These are phyloP conservation scores for Sander vitreus DNA, from an alignment of 2,113 vertebrate species.

Conservation along the genomic window DNA sequence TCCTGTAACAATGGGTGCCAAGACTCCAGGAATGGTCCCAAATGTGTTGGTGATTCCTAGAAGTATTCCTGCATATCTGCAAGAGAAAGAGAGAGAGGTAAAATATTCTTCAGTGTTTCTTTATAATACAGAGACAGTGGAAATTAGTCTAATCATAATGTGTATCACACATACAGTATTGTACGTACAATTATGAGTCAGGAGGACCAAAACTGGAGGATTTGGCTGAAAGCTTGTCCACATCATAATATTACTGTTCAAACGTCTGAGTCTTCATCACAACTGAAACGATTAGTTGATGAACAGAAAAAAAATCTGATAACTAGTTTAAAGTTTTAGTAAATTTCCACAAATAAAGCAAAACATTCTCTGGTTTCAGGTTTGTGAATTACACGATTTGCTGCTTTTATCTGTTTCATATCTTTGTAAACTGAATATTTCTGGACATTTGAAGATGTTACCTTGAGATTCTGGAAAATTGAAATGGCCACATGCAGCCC, in stretches of 20 bases:
- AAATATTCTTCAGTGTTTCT: too few relatives aligned
- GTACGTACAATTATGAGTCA: background rate
- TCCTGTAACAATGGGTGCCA: slow-evolving; percentile 80
- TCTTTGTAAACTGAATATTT: background rate
- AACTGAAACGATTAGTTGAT: background rate
- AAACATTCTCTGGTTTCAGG: background rate
- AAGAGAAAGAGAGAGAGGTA: background rate
- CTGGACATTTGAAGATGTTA: background rate
- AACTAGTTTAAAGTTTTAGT: too few relatives aligned
- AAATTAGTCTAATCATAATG: too few relatives aligned
- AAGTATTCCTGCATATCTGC: slow-evolving; percentile 82
- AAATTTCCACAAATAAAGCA: too few relatives aligned
- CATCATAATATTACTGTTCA: background rate
- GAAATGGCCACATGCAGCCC: background rate
- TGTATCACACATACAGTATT: background rate
- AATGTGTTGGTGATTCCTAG: slow-evolving; percentile 87
- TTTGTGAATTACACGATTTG: background rate
- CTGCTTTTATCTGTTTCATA: too few relatives aligned
- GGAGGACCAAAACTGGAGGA: background rate
- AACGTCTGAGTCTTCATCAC: too few relatives aligned
- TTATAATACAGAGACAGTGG: too few relatives aligned
- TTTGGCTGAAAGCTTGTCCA: too few relatives aligned
- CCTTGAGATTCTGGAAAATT: background rate
- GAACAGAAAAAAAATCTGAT: too few relatives aligned
- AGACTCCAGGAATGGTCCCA: slow-evolving; percentile 80